Percentiles rank a stretch among this genome's conserved stretches.
Conservation (phyloP, 1,140 invertebrate genomes). For the Ceratoteleas bidentatus region DNA sequence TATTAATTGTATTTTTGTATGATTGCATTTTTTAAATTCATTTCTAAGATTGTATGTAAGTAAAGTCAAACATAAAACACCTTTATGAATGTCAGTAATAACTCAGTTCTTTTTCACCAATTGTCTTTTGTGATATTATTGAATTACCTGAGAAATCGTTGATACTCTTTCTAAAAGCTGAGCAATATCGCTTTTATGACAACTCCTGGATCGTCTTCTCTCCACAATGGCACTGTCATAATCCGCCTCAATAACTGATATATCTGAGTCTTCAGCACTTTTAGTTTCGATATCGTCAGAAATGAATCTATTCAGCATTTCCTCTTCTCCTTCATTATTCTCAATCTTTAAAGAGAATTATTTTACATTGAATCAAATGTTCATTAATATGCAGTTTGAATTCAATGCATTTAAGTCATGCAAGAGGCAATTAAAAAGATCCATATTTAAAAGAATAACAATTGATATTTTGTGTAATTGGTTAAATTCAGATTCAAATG, state of each 20-base stretch:
- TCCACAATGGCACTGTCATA: conserved; percentile 41
- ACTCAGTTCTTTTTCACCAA: no score
- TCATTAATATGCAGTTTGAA: no score
- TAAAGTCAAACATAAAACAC: no score
- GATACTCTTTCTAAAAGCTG: conserved; percentile 39
- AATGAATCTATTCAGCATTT: conserved; percentile 4
- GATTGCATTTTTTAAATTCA: no score
- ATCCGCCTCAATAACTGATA: conserved; percentile 47
- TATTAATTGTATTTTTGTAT: no score
- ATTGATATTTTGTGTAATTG: no score
- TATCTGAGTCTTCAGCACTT: conserved; percentile 49
- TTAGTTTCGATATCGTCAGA: conserved; percentile 32
- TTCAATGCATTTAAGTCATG: no score
- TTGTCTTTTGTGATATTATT: not conserved
- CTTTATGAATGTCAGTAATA: no score
- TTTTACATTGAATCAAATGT: not conserved
- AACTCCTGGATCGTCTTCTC: conserved; percentile 16
- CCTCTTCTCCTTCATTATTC: conserved; percentile 4
- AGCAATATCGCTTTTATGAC: conserved; percentile 27
- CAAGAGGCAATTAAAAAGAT: no score
- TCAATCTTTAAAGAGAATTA: conserved; percentile 4
- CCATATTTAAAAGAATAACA: no score
- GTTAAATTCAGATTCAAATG: no score
- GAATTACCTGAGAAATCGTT: conserved; percentile 34
- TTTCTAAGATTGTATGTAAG: no score